A percentile compares a stretch with the other conserved stretches of the same genome.
These are phyloP conservation scores for Pardosa pseudoannulata DNA, from an alignment of 2,888 invertebrate genomes.

Conservation along the genomic window DNA sequence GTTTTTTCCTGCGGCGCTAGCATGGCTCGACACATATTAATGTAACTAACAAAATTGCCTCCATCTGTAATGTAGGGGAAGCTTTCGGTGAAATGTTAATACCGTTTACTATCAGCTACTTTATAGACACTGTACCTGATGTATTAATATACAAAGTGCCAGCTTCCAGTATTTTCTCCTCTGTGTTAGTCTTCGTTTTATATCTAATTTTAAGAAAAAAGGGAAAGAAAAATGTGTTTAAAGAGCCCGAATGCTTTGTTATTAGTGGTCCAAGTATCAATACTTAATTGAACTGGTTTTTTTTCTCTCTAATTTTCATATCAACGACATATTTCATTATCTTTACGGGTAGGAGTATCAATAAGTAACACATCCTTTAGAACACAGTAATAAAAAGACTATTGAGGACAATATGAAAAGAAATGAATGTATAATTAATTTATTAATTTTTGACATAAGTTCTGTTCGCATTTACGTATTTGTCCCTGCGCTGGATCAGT, in stretches of 20 bases:
- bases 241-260: constrained; percentile 32
- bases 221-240: constrained; percentile 31
- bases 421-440: no score
- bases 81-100: constrained; percentile 78
- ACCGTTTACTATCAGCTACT: constrained; percentile 77
- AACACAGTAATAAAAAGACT: no score
- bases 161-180: constrained; percentile 50
- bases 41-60: constrained; percentile 78
- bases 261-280: constrained; percentile 5
- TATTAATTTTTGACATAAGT: no score
- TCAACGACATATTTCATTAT: no score
- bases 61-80: constrained; percentile 78
- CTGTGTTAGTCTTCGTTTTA: constrained; percentile 37
- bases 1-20: constrained; percentile 79
- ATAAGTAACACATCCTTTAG: no score
- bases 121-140: constrained; percentile 77
- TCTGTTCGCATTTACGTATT: no score
- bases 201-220: constrained; percentile 54
- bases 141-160: constrained; percentile 77
- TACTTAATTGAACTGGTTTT: neutral
- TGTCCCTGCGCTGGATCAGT: no score
- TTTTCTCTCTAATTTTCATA: no score
- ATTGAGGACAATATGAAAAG: no score
- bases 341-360: no score
- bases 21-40: constrained; percentile 79